phyloP scores from a whole-genome alignment of 2,888 invertebrate species.

The Penaeus monodon region DNA sequence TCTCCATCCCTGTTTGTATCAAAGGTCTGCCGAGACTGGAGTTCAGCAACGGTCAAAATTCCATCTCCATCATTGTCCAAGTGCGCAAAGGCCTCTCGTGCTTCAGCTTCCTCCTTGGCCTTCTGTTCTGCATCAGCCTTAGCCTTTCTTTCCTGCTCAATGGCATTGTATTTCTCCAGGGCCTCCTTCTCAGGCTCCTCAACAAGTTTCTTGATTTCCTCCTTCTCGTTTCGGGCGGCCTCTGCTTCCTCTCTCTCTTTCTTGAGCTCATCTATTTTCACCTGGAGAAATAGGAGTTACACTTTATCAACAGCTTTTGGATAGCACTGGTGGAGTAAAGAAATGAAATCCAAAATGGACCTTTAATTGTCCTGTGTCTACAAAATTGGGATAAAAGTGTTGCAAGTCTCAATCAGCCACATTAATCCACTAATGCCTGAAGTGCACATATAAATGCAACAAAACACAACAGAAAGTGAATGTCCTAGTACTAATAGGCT shows the following conservation, averaged over 20 bases:
- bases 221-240: conserved; percentile 35
- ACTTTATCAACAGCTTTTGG: no score
- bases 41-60: conserved; percentile 41
- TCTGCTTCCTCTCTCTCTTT: conserved; percentile 60
- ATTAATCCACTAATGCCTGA: no score
- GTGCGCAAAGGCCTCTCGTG: conserved; percentile 51
- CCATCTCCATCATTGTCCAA: conserved; percentile 60
- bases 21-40: conserved; percentile 52
- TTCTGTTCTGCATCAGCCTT: conserved; percentile 32
- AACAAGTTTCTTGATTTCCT: conserved; percentile 47
- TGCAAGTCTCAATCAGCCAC: no score
- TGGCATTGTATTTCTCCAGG: conserved; percentile 54
- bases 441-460: no score
- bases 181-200: conserved; percentile 61
- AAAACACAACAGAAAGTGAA: no score
- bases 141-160: conserved; percentile 50
- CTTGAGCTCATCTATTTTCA: conserved; percentile 50
- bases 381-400: no score
- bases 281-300: conserved; percentile 12
- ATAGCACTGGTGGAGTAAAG: not conserved
- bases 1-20: conserved; percentile 63
- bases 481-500: no score
- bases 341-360: not conserved
- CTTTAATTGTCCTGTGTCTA: no score
- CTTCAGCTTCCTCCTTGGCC: conserved; percentile 43